Conservation (phyloP, 2,113 vertebrate genomes). For the Oreochromis aureus region DNA sequence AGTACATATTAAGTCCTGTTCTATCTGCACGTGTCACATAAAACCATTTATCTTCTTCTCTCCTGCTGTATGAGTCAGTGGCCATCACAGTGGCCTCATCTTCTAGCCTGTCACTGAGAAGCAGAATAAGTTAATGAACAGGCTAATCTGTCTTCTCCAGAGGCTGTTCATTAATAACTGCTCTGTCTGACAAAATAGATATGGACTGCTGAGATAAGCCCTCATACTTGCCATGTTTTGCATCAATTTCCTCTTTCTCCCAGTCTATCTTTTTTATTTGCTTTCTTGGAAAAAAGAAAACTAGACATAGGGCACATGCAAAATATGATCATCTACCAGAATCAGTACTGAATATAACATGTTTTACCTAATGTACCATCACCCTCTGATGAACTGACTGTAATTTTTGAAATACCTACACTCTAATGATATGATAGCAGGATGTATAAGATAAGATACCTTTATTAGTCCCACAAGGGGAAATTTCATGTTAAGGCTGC, state of each 20-base stretch:
- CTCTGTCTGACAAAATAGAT: slow-evolving; percentile 1
- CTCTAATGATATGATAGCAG: background rate
- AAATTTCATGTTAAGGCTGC: too few relatives aligned
- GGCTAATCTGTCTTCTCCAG: slow-evolving; percentile 29
- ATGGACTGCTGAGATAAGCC: background rate
- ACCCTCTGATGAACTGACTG: background rate
- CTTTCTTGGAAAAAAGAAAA: background rate
- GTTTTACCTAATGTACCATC: background rate
- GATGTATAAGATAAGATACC: background rate
- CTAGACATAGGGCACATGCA: background rate
- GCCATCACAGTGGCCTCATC: background rate
- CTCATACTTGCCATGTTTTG: background rate
- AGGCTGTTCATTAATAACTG: slow-evolving; percentile 10
- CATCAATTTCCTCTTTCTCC: background rate
- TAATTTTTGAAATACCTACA: background rate
- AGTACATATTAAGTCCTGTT: slow-evolving; percentile 10
- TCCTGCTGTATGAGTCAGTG: slow-evolving; percentile 8
- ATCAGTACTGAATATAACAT: background rate
- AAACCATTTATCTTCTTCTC: slow-evolving; percentile 20
- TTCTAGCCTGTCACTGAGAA: slow-evolving; percentile 19
- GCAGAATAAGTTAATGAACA: slow-evolving; percentile 26
- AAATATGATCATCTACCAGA: background rate
- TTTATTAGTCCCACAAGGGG: too few relatives aligned
- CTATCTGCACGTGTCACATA: slow-evolving; percentile 10
- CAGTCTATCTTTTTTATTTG: background rate